Evolutionary conservation across 2,888 invertebrate genomes (phyloP).

Genomic region (Eupithecia centaureata): DNA sequence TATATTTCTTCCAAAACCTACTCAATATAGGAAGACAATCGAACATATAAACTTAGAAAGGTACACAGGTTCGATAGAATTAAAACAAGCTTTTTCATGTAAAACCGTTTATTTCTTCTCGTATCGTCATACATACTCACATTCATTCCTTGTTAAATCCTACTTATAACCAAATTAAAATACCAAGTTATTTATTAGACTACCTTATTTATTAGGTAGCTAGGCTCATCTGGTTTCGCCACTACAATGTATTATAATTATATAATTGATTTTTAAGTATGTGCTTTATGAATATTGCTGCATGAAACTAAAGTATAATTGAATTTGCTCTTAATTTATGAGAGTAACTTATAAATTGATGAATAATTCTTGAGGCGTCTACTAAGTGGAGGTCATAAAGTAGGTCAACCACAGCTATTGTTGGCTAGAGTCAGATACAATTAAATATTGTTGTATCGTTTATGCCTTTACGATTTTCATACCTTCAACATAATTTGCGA

Average conservation of each 20-base stretch:
- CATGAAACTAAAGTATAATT: background rate
- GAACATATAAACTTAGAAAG: too few species aligned
- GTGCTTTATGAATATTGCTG: slow-evolving; percentile 10
- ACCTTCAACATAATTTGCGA: too few species aligned
- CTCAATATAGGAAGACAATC: background rate
- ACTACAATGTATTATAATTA: slow-evolving; percentile 6
- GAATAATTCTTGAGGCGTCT: background rate
- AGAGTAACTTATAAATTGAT: background rate
- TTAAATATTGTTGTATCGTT: too few species aligned
- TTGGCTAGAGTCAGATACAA: background rate
- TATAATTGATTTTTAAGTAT: slow-evolving; percentile 7
- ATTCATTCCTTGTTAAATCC: slow-evolving; percentile 13
- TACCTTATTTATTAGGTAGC: too few species aligned
- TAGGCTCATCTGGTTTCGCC: slow-evolving; percentile 15
- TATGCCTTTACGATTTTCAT: too few species aligned
- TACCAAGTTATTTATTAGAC: slow-evolving; percentile 1
- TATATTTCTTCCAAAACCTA: too few species aligned
- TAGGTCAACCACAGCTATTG: background rate
- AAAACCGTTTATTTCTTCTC: slow-evolving; percentile 26
- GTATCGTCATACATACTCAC: slow-evolving; percentile 17
- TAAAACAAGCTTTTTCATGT: slow-evolving; percentile 15
- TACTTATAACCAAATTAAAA: slow-evolving; percentile 11
- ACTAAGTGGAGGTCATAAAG: background rate
- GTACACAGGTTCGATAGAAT: background rate
- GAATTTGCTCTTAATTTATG: background rate